These are phyloP conservation scores for Polydrusus pterygomalis DNA, from an alignment of 2,888 invertebrate genomes.

Conservation along the genomic window DNA sequence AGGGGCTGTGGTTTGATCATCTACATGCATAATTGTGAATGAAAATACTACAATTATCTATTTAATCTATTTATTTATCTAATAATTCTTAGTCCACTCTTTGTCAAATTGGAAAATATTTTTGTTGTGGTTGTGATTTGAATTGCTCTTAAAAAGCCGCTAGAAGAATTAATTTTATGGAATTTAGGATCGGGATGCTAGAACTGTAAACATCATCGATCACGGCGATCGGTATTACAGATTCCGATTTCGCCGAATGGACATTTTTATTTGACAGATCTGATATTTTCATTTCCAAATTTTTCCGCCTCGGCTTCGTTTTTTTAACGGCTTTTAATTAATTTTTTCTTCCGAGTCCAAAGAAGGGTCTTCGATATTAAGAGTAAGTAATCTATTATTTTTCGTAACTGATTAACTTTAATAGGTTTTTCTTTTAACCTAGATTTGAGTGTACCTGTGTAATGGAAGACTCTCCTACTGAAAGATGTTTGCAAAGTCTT, in stretches of 20 bases:
- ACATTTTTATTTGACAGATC: neutral
- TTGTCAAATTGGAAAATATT: neutral
- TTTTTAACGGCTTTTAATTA: slow-evolving; percentile 12
- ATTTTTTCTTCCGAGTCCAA: too few species aligned
- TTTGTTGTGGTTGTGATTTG: neutral
- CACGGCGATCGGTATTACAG: neutral
- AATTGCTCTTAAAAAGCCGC: neutral
- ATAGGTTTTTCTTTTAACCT: neutral
- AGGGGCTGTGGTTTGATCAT: too few species aligned
- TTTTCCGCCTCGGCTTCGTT: neutral
- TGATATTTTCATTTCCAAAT: neutral
- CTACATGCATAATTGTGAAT: neutral
- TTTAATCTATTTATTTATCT: too few species aligned
- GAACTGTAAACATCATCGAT: neutral
- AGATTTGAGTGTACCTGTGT: neutral
- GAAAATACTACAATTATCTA: neutral
- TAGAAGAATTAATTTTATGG: neutral
- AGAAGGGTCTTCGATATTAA: neutral
- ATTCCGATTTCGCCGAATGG: neutral
- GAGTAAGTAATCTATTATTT: slow-evolving; percentile 6
- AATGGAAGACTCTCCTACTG: slow-evolving; percentile 22
- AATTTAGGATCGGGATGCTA: slow-evolving; percentile 6
- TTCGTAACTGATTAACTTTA: neutral
- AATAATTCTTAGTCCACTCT: too few species aligned
- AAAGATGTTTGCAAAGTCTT: slow-evolving; percentile 23